Evolutionary conservation across 1,140 invertebrate species (phyloP), one percentile per base, ranked within the genome.

Genomic region (Dolichoris vasculosae): DNA sequence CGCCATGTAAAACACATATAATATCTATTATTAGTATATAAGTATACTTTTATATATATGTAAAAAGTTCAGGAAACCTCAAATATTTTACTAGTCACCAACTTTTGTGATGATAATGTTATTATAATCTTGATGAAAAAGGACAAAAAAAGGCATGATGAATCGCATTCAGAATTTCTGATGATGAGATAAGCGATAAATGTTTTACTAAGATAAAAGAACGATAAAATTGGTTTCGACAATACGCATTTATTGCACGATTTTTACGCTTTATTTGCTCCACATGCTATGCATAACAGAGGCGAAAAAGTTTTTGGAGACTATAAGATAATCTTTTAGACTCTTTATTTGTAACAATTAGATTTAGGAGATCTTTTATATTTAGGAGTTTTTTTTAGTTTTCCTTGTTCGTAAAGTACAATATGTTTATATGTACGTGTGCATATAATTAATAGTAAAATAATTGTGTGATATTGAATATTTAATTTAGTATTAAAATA

Each of bases 131-230:
- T 59, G 20, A 59, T 26, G 2, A 23, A 30, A 26, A 40, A 17
- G 11, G 11, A 35, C 13, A 1, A 23, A 17, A 26, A 2, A 64
- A 63, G 17, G 43, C 40, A 79, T 30, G 55, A 79, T 40, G 40
- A 69, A 81, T 46, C 26, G 38, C 20, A 17, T 15, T 69, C 6
- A 2, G 63, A 64, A 81, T 81, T 48, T 15, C 17, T 43, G n/a
- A 73, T 73, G 55, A 63, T 35, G n/a, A 79, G 77, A 63, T 78
- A 78, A 78, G 51, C 30, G 48, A 55, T 78, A 30, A 59, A 77
- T 32, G 43, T 76, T 76, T 48, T 43, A 26, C 1, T 8, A 30
- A 35, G 8, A 77, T 51, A 77, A 30, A 17, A 32, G 40, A 76
- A 76, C 15, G 51, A 55, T 51, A 2, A 77, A 51, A 46, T 51